Percentiles rank a stretch among this genome's conserved stretches.
Evolutionary conservation across 2,113 vertebrate species (phyloP).

Genomic region (Rafetus swinhoei): DNA sequence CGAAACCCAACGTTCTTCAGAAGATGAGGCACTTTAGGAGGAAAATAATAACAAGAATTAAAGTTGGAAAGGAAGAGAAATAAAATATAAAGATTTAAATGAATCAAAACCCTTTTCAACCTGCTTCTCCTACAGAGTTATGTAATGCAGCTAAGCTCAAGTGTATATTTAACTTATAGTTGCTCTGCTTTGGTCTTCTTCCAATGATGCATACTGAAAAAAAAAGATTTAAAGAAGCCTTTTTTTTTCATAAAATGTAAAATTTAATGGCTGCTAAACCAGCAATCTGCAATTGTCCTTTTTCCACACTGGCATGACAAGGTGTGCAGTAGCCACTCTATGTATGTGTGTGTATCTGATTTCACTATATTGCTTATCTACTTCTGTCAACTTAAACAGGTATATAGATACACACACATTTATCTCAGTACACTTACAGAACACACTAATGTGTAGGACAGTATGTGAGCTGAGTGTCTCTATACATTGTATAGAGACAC

Average conservation of each 20-base stretch:
- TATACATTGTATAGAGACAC: neutral
- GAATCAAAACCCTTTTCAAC: conserved; percentile 79
- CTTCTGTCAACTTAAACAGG: conserved; percentile 70
- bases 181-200: conserved; percentile 94
- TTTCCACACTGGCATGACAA: conserved; percentile 86
- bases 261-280: conserved; percentile 86
- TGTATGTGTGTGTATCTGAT: conserved; percentile 70
- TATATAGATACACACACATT: conserved; percentile 66
- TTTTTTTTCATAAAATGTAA: conserved; percentile 85
- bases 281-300: conserved; percentile 81
- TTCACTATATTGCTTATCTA: conserved; percentile 28
- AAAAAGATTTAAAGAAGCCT: conserved; percentile 80
- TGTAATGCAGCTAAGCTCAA: conserved; percentile 87
- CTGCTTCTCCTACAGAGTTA: conserved; percentile 91
- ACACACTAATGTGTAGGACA: conserved; percentile 14
- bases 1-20: conserved; percentile 99
- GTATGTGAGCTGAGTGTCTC: conserved; percentile 39
- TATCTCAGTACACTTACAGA: conserved; percentile 54
- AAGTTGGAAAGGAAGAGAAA: conserved; percentile 71
- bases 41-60: conserved; percentile 52
- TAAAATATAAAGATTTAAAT: conserved; percentile 56
- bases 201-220: conserved; percentile 81
- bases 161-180: conserved; percentile 93
- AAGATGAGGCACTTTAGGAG: conserved; percentile 85
- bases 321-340: conserved; percentile 80